A percentile compares a stretch with the other conserved stretches of the same genome.
Conservation (phyloP, 2,113 vertebrate genomes). For the Pelusios castaneus region DNA sequence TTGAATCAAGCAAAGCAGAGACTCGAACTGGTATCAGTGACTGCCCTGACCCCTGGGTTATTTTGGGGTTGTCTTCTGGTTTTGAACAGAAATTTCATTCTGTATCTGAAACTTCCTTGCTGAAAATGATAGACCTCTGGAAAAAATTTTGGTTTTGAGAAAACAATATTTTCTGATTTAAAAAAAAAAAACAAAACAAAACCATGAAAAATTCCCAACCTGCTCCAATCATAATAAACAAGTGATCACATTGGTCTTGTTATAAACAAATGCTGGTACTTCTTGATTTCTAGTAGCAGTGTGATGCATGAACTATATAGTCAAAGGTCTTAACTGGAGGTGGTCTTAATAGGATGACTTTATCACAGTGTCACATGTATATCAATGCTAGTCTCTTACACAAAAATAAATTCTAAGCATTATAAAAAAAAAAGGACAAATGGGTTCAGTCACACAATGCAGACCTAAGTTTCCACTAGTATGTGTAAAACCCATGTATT, state of each 20-base stretch:
- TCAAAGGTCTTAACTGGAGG: slow-evolving; percentile 49
- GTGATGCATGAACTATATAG: neutral
- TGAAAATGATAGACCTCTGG: neutral
- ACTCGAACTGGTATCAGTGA: neutral
- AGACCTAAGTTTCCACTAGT: neutral
- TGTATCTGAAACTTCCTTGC: neutral
- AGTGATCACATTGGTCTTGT: neutral
- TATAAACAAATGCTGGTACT: slow-evolving; percentile 7
- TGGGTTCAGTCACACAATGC: neutral
- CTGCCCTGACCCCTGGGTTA: neutral
- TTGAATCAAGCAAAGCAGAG: neutral
- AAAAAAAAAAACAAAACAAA: neutral
- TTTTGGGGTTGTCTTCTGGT: neutral
- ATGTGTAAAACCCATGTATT: neutral
- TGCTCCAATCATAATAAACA: neutral
- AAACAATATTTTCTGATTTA: neutral
- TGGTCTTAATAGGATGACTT: slow-evolving; percentile 37
- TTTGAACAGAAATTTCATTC: neutral
- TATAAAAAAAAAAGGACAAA: slow-evolving; percentile 5
- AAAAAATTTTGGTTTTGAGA: neutral
- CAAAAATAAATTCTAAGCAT: slow-evolving; percentile 40
- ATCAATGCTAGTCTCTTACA: slow-evolving; percentile 1
- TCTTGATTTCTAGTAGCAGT: neutral
- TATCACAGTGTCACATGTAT: slow-evolving; percentile 52
- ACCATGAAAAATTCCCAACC: neutral